A percentile compares a stretch with the other conserved stretches of the same genome.
Evolutionary conservation across 2,888 invertebrate genomes (phyloP).

Genomic region (Lasiommata megera): DNA sequence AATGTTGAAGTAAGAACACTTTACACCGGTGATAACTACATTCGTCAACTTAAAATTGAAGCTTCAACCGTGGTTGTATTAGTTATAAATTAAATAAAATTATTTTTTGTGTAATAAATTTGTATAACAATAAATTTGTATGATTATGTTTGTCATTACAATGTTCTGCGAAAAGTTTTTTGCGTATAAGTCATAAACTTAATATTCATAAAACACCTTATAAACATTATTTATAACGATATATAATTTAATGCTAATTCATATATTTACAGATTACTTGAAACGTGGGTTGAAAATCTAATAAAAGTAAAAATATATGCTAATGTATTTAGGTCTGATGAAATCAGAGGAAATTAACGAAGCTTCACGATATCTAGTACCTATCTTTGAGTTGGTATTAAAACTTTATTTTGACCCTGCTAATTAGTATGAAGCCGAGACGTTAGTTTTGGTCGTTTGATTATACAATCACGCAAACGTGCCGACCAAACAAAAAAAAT

Average conservation of each 20-base stretch:
- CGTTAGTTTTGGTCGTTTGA: too few species aligned
- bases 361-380: too few species aligned
- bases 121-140: neutral
- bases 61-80: neutral
- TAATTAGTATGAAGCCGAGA: too few species aligned
- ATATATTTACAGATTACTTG: neutral
- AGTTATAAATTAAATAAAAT: neutral
- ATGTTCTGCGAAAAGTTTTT: neutral
- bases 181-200: constrained; percentile 1
- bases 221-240: neutral
- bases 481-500: too few species aligned
- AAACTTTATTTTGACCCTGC: too few species aligned
- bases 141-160: neutral
- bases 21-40: too few species aligned
- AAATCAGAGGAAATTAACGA: too few species aligned
- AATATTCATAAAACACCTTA: neutral
- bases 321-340: neutral
- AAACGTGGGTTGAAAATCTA: neutral
- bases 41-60: too few species aligned
- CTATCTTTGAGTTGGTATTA: too few species aligned
- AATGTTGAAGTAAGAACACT: too few species aligned
- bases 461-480: too few species aligned
- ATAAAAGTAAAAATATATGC: neutral
- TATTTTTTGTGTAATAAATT: too few species aligned
- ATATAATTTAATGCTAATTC: neutral